A percentile compares a stretch with the other conserved stretches of the same genome.
Evolutionary conservation across 2,888 invertebrate species (phyloP).

Genomic region (Coenonympha arcania): DNA sequence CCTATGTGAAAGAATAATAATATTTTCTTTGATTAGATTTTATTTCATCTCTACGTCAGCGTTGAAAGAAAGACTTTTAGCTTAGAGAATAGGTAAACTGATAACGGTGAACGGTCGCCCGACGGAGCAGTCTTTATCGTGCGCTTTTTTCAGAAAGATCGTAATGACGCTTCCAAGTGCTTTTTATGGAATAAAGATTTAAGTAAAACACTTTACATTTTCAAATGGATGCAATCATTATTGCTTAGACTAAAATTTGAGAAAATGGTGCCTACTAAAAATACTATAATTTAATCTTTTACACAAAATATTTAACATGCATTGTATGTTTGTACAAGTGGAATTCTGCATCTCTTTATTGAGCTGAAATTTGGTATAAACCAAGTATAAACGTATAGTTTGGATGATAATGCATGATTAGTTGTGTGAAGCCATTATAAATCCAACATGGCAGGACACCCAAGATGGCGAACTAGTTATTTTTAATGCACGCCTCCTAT

Average conservation of each 20-base stretch:
- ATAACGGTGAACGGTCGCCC: constrained; percentile 2
- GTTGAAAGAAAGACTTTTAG: background rate
- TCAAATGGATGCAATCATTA: background rate
- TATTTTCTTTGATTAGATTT: background rate
- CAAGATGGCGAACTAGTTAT: too few relatives aligned
- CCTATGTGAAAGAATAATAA: too few relatives aligned
- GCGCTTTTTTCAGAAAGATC: constrained; percentile 7
- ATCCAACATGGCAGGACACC: too few relatives aligned
- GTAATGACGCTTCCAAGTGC: constrained; percentile 4
- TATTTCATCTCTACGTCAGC: background rate
- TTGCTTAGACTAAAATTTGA: background rate
- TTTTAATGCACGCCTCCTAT: too few relatives aligned
- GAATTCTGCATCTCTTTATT: too few relatives aligned
- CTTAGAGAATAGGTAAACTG: background rate
- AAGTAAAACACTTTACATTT: background rate
- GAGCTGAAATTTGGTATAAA: too few relatives aligned
- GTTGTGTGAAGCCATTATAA: too few relatives aligned
- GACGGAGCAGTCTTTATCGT: constrained; percentile 2
- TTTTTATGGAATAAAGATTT: background rate
- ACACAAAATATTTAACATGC: too few relatives aligned
- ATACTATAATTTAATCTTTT: too few relatives aligned
- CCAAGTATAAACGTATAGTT: too few relatives aligned
- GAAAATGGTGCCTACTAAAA: background rate
- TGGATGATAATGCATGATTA: too few relatives aligned
- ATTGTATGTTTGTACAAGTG: too few relatives aligned